Percentiles rank a stretch among this genome's conserved stretches.
phyloP scores from a whole-genome alignment of 2,113 vertebrate genomes.

The Naja naja region DNA sequence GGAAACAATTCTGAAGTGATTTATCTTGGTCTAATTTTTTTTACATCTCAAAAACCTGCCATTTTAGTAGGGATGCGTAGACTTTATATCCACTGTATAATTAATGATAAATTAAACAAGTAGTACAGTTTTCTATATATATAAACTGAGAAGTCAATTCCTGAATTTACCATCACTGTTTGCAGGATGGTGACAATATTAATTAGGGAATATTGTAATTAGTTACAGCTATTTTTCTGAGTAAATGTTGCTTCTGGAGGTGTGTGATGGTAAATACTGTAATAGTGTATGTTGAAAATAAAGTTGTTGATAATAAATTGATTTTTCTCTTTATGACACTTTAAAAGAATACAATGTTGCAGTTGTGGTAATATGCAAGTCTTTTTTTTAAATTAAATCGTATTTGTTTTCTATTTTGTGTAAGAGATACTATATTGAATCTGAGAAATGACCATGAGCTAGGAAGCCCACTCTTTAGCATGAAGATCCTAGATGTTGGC shows the following conservation, averaged over 20 bases:
- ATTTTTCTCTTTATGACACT: background rate
- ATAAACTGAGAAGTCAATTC: background rate
- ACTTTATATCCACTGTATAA: background rate
- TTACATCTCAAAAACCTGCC: background rate
- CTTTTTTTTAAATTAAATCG: background rate
- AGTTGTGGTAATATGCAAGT: background rate
- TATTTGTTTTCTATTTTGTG: constrained; percentile 25
- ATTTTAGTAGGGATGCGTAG: background rate
- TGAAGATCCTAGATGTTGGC: constrained; percentile 89
- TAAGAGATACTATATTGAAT: constrained; percentile 89
- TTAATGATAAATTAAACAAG: background rate
- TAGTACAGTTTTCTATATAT: background rate
- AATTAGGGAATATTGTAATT: background rate
- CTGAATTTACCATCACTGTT: background rate
- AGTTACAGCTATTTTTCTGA: background rate
- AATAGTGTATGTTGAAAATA: background rate
- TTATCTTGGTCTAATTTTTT: background rate
- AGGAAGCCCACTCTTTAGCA: constrained; percentile 81
- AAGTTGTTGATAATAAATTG: background rate
- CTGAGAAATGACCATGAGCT: constrained; percentile 65
- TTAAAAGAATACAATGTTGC: background rate
- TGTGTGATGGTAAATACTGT: background rate
- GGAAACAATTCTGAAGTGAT: background rate
- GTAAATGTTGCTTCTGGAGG: background rate
- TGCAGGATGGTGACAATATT: background rate